Evolutionary conservation across 2,113 vertebrate genomes (phyloP).

Genomic region (Setophaga kirtlandii): DNA sequence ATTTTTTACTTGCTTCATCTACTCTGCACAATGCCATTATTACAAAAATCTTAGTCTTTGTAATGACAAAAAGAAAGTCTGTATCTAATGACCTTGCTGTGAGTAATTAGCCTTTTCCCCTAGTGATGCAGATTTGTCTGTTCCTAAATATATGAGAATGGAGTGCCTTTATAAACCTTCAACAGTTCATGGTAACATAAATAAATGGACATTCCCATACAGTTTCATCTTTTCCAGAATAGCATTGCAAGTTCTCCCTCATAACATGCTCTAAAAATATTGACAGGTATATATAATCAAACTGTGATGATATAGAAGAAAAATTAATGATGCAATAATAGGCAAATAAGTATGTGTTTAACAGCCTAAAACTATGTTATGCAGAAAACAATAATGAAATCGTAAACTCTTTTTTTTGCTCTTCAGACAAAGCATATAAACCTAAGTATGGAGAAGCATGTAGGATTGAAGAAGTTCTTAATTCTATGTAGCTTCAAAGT

Average conservation of each 20-base stretch:
- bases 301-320: slow-evolving; percentile 14
- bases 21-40: slow-evolving; percentile 37
- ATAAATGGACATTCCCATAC: neutral
- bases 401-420: neutral
- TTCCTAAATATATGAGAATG: slow-evolving; percentile 62
- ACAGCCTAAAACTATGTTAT: slow-evolving; percentile 35
- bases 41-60: slow-evolving; percentile 68
- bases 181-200: neutral
- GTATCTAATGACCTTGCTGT: slow-evolving; percentile 70
- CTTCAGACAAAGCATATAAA: neutral
- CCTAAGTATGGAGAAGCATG: neutral
- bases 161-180: slow-evolving; percentile 40
- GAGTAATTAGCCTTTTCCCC: slow-evolving; percentile 70
- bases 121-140: slow-evolving; percentile 58
- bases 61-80: slow-evolving; percentile 69
- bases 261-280: slow-evolving; percentile 47
- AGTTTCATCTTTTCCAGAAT: neutral
- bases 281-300: slow-evolving; percentile 48
- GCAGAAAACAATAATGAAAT: slow-evolving; percentile 41
- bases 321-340: slow-evolving; percentile 43
- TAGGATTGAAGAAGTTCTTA: neutral
- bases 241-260: neutral
- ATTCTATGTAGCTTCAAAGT: neutral
- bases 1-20: slow-evolving; percentile 72
- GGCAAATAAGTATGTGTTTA: slow-evolving; percentile 37